Base-by-base conservation (phyloP, 1,140 invertebrate genomes). In the Periplaneta americana region DNA sequence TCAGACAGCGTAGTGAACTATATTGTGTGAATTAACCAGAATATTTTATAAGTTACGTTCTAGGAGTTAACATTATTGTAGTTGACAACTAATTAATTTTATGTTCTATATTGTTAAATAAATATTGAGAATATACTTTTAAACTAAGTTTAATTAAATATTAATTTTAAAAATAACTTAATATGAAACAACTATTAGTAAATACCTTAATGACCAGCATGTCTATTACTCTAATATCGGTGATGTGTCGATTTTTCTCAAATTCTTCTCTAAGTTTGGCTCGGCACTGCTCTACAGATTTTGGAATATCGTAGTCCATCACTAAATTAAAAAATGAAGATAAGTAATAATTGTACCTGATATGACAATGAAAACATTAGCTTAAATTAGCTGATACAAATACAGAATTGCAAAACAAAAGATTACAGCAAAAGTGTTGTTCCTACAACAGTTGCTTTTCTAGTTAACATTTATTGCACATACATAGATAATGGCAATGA, bases 181-280 rank as follows among this genome's bases (percentile, higher is more conserved):
- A 76, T 13, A 1, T 5, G 33, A 28, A 80, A 57, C 15, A 32
- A n/a, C 57, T 66, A 32, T 18, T 18, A 36, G 32, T 48, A 85
- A 78, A 86, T 92, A 97, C 97, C 93, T 97, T 98, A 66, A 98
- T 93, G 33, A 98, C 93, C 39, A 98, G 90, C 89, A 96, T 91
- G 87, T 99, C 97, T 84, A 98, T 97, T 11, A 96, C 91, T 84
- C 98, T 91, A 48, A 98, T 89, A 88, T 99, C 98, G 74, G 91
- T 93, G 0, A 98, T 89, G 86, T 94, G 85, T 84, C 91, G 90
- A 87, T 98, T 91, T 85, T 94, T 95, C 35, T 90, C 86, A 87
- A 98, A 98, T 86, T 95, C 90, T 86, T 97, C 93, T 83, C 95
- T 89, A 31, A 98, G 85, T 88, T 96, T 97, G n/a, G 86, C 84